These are phyloP conservation scores for Digitonthophagus gazella DNA, from an alignment of 2,888 invertebrate species.

Conservation along the genomic window DNA sequence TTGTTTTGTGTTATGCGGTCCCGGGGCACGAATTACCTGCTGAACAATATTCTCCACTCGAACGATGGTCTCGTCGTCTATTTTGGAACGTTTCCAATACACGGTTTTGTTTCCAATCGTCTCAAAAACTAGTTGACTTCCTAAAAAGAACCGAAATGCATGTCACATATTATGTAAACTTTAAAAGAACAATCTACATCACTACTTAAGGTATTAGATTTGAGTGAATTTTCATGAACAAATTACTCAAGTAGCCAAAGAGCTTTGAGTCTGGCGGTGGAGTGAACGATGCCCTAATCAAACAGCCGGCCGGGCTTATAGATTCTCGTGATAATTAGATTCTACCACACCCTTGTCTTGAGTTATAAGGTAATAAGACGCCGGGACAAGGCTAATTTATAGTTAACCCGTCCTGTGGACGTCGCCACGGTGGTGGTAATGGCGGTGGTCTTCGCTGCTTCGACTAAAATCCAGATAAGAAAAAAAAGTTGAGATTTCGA, in stretches of 20 bases:
- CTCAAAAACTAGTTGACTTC: no score
- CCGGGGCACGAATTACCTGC: background rate
- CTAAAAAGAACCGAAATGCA: no score
- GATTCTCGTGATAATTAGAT: constrained; percentile 51
- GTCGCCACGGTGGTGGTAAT: constrained; percentile 33
- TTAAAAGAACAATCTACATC: no score
- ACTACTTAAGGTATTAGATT: no score
- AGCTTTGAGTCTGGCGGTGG: background rate
- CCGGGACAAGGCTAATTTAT: constrained; percentile 50
- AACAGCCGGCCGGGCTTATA: constrained; percentile 41
- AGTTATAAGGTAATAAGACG: constrained; percentile 53
- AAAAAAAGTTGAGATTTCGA: background rate
- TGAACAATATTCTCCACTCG: background rate
- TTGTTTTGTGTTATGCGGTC: background rate
- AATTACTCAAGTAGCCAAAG: background rate
- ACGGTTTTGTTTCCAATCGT: background rate
- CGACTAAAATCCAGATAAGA: constrained; percentile 6
- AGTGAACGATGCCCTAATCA: constrained; percentile 28
- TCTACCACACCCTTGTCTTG: constrained; percentile 52
- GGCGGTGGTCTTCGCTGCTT: constrained; percentile 17
- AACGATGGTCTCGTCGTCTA: background rate
- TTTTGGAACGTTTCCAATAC: no score
- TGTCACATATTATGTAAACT: no score
- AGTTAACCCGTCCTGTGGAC: constrained; percentile 44
- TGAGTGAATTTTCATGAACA: background rate